phyloP scores from a whole-genome alignment of 2,797 vertebrate species.

The Sciurus vulgaris region DNA sequence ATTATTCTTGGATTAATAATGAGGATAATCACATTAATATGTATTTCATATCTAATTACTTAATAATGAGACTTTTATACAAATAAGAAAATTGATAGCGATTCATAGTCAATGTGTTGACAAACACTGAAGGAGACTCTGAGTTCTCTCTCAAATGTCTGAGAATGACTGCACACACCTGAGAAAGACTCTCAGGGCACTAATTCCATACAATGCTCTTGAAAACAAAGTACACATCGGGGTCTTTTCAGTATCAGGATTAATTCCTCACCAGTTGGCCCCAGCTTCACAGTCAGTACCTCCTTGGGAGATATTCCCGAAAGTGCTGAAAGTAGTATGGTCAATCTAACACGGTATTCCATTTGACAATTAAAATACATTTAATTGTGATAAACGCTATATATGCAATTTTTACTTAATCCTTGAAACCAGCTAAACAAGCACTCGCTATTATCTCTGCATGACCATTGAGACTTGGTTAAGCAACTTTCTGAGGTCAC shows the following conservation, averaged over 20 bases:
- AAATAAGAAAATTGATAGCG: slow-evolving; percentile 7
- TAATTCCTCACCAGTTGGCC: background rate
- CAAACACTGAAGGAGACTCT: background rate
- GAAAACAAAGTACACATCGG: background rate
- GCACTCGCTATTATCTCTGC: background rate
- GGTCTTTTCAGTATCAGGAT: background rate
- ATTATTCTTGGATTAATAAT: background rate
- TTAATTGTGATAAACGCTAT: background rate
- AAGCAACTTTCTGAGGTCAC: background rate
- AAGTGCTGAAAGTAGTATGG: background rate
- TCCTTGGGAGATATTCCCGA: background rate
- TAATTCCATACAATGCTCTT: background rate
- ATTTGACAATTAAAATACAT: slow-evolving; percentile 1
- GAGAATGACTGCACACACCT: background rate
- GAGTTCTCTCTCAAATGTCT: background rate
- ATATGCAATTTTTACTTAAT: background rate
- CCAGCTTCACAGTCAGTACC: background rate
- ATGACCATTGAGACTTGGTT: background rate
- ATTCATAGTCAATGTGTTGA: background rate
- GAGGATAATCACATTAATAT: background rate
- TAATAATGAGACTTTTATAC: background rate
- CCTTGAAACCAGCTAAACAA: background rate
- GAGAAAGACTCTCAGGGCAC: background rate
- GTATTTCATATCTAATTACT: background rate
- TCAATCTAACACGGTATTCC: background rate